Percentiles rank a stretch among this genome's conserved stretches.
phyloP scores from a whole-genome alignment of 2,888 invertebrate species.

The Troides helena region DNA sequence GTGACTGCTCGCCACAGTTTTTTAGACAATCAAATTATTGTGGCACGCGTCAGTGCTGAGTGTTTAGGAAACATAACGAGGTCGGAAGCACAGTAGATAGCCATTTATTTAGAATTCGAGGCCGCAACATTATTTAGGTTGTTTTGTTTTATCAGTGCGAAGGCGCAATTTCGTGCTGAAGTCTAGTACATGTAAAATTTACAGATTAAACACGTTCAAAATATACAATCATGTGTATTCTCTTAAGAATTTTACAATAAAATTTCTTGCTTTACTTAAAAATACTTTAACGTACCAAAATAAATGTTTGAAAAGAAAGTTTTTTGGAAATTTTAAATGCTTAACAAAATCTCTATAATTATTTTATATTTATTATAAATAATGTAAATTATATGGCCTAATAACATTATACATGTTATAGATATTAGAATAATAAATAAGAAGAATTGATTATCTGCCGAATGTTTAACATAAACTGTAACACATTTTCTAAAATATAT shows the following conservation, averaged over 20 bases:
- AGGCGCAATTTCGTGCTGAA: constrained; percentile 69
- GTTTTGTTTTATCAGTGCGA: constrained; percentile 78
- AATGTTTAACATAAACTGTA: too few species aligned
- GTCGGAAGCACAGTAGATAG: constrained; percentile 76
- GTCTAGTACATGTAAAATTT: constrained; percentile 46
- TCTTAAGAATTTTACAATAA: neutral
- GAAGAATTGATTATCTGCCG: too few species aligned
- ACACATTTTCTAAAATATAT: too few species aligned
- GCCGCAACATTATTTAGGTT: constrained; percentile 74
- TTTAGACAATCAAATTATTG: constrained; percentile 38
- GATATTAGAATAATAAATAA: neutral
- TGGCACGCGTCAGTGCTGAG: constrained; percentile 50
- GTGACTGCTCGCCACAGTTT: constrained; percentile 23
- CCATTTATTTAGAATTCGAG: constrained; percentile 77
- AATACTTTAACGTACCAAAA: too few species aligned
- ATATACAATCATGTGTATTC: constrained; percentile 1
- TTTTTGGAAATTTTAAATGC: too few species aligned
- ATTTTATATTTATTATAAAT: too few species aligned
- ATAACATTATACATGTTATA: neutral
- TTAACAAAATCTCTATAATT: too few species aligned
- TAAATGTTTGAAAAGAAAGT: too few species aligned
- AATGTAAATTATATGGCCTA: too few species aligned
- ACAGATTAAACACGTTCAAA: constrained; percentile 48
- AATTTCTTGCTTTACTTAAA: too few species aligned
- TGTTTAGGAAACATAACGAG: constrained; percentile 72